phyloP scores from a whole-genome alignment of 2,113 vertebrate genomes.

The Antennarius striatus region DNA sequence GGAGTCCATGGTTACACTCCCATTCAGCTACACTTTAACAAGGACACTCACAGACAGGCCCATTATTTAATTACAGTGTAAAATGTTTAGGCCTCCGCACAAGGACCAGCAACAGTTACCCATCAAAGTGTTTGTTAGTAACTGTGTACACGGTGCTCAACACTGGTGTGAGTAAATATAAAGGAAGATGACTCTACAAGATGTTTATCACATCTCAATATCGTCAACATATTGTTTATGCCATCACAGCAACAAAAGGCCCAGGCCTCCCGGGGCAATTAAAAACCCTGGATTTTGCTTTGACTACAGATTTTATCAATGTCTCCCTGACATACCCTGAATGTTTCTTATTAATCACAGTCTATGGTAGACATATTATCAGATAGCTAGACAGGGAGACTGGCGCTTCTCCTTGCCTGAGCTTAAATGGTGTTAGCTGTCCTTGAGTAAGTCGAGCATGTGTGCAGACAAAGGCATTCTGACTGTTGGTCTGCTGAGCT shows the following conservation, averaged over 20 bases:
- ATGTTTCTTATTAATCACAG: conserved; percentile 63
- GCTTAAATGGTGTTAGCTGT: conserved; percentile 46
- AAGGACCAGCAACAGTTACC: conserved; percentile 1
- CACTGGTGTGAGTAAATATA: background rate
- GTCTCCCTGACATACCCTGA: conserved; percentile 51
- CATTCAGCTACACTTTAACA: conserved; percentile 70
- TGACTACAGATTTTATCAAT: conserved; percentile 55
- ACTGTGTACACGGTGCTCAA: background rate
- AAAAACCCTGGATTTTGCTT: conserved; percentile 58
- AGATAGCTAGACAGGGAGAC: conserved; percentile 44
- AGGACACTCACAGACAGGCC: conserved; percentile 45
- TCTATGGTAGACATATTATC: conserved; percentile 57
- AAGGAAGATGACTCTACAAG: conserved; percentile 6
- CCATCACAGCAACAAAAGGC: conserved; percentile 35
- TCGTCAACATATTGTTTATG: conserved; percentile 26
- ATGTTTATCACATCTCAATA: background rate
- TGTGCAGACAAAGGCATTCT: conserved; percentile 46
- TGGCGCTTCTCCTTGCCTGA: conserved; percentile 28
- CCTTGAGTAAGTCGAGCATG: conserved; percentile 63
- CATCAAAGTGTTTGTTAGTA: background rate
- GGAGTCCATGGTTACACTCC: conserved; percentile 31
- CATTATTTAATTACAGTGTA: conserved; percentile 29
- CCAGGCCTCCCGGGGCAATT: conserved; percentile 19
- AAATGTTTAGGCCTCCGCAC: conserved; percentile 7
- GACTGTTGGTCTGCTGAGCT: conserved; percentile 46